Evolutionary conservation across 2,113 vertebrate genomes (phyloP), one percentile per base, ranked within the genome.

Genomic region (Chiloscyllium plagiosum): DNA sequence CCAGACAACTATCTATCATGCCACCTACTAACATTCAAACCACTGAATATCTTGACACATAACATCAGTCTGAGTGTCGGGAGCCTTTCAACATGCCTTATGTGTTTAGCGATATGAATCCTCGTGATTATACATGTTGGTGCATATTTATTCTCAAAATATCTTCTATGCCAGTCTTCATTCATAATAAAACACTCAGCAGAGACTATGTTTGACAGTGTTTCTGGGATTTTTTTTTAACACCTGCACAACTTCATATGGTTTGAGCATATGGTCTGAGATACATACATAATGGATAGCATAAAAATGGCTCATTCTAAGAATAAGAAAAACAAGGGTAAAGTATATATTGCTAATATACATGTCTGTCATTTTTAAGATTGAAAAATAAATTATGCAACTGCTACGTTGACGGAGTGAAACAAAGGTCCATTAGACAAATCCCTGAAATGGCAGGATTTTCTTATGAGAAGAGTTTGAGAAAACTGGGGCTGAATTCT

Each of bases 61-160:
- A 90, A 13, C 69, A 95, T 17, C 42, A 72, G 7, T 47, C n/a
- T 72, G 22, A 72, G 69, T 1, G 47, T 42, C 47, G 42, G 22
- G 66, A 72, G 69, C 12, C 17, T 95, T 95, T 95, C 42, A 76
- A 22, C 70, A 72, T 24, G 3, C 68, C 65, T 0, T 94, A 95
- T 1, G 20, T 61, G 68, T 76, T 95, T 29, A 15, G 94, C 52
- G 42, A 95, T 50, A 24, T 72, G 68, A 52, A 12, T 95, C 69
- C 29, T 13, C 68, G 33, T 95, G 68, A 72, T 76, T 76, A 72
- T 26, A 47, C 52, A 33, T 6, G 94, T 29, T 95, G 69, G 52
- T 95, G 37, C 17, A 76, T 68, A 76, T 95, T 72, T 95, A 95
- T 95, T 95, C 68, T 72, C 69, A 95, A 95, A 93, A 72, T 26